Evolutionary conservation across 2,113 vertebrate genomes (phyloP).

Genomic region (Lampris megalopsis): DNA sequence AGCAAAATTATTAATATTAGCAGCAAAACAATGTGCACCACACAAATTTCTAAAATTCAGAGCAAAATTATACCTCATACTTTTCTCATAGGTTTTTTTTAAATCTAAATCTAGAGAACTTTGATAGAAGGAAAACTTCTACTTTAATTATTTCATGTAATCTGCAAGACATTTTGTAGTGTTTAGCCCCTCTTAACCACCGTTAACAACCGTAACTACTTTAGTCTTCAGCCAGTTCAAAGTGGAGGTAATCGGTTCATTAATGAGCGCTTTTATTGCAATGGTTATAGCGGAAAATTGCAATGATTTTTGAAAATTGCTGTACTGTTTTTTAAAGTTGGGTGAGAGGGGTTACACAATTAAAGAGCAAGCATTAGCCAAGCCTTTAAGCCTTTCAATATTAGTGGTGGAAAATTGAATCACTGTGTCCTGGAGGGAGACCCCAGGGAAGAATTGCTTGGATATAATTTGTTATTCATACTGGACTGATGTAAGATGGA

Average conservation of each 20-base stretch:
- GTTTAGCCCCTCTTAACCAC: conserved; percentile 24
- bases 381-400: not conserved
- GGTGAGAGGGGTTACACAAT: not conserved
- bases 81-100: conserved; percentile 11
- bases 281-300: conserved; percentile 27
- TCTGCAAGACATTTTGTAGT: conserved; percentile 41
- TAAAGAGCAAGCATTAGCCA: not conserved
- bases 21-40: not conserved
- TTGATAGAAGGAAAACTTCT: not conserved
- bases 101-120: not conserved
- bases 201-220: conserved; percentile 38
- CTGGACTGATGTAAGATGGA: not conserved
- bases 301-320: conserved; percentile 3
- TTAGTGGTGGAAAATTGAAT: not conserved
- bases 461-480: not conserved
- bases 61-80: conserved; percentile 1
- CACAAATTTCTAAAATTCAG: too few relatives aligned
- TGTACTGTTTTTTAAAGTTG: conserved; percentile 6
- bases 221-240: conserved; percentile 22
- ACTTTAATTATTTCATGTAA: conserved; percentile 30
- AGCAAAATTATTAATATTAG: too few relatives aligned
- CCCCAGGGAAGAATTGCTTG: not conserved
- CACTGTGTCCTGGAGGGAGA: not conserved
- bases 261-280: conserved; percentile 18
- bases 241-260: conserved; percentile 32